Conservation (phyloP, 2,797 vertebrate species). For the Sternotherus odoratus region DNA sequence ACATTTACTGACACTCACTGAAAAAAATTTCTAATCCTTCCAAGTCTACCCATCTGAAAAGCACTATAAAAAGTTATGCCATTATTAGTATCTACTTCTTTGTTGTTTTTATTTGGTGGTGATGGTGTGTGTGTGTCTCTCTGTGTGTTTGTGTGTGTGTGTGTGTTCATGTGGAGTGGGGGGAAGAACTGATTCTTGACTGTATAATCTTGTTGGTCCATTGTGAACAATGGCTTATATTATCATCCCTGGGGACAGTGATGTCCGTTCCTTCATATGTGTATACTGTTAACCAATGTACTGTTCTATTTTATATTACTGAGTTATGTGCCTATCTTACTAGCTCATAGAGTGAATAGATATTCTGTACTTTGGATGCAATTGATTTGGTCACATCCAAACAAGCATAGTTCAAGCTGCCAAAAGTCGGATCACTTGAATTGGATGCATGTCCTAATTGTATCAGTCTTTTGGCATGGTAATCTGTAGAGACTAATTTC, state of each 20-base stretch:
- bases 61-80: background rate
- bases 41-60: background rate
- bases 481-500: conserved; percentile 61
- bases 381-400: conserved; percentile 18
- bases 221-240: background rate
- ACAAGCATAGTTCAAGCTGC: conserved; percentile 43
- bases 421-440: conserved; percentile 50
- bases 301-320: background rate
- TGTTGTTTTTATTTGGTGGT: background rate
- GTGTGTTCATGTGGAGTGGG: background rate
- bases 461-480: conserved; percentile 52
- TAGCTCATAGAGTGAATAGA: background rate
- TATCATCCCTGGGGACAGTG: background rate
- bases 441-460: conserved; percentile 58
- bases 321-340: background rate
- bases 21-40: background rate
- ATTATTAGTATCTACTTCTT: background rate
- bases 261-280: background rate
- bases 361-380: conserved; percentile 5
- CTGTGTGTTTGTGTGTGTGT: too few relatives aligned
- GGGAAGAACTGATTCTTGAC: background rate
- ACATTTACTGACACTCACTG: background rate
- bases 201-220: too few relatives aligned
- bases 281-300: background rate
- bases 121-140: too few relatives aligned